Base-by-base conservation (phyloP, 2,888 invertebrate species). In the Leptopilina myrica region DNA sequence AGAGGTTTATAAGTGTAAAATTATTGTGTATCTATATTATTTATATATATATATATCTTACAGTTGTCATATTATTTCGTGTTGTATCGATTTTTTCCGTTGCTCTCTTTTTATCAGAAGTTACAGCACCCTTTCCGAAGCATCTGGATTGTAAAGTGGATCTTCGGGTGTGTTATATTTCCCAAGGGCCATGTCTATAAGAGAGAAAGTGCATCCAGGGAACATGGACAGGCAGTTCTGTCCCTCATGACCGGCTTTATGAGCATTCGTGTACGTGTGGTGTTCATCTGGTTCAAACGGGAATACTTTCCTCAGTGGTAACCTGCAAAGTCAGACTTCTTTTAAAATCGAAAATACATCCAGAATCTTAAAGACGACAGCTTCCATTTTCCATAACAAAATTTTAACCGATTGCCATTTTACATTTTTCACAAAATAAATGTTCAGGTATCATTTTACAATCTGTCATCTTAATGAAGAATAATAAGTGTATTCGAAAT, bases 161-260 rank as follows among this genome's bases (percentile, higher is more conserved):
- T 62, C 79, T 79, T 82, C 79, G 67, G 79, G 80, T 59, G 77
- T 79, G 83, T 84, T 89, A 86, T 91, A 92, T 86, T 87, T 91
- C 5, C 96, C 96, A 84, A 95, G 92, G 5, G 95, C 95, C 90
- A 95, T 90, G 87, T 96, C 95, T 76, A 96, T 93, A 82, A 96
- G 89, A 0, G 96, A 96, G 86, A 96, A 93, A 9, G 94, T 94
- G 89, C 96, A 96, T 15, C 91, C 92, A 80, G 93, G 93, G 87
- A 93, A 94, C 86, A 92, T 92, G 76, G 89, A 85, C 2, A 93
- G 92, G 87, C 96, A 96, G 83, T 94, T 92, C 64, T 82, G 84
- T 75, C 90, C 89, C 80, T 89, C 85, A 84, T 89, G 91, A 62
- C 94, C 94, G 66, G 92, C 92, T 85, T 93, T 91, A 84, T 95